Percentiles rank a stretch among this genome's conserved stretches.
phyloP scores from a whole-genome alignment of 2,797 vertebrate genomes.

The Erithacus rubecula region DNA sequence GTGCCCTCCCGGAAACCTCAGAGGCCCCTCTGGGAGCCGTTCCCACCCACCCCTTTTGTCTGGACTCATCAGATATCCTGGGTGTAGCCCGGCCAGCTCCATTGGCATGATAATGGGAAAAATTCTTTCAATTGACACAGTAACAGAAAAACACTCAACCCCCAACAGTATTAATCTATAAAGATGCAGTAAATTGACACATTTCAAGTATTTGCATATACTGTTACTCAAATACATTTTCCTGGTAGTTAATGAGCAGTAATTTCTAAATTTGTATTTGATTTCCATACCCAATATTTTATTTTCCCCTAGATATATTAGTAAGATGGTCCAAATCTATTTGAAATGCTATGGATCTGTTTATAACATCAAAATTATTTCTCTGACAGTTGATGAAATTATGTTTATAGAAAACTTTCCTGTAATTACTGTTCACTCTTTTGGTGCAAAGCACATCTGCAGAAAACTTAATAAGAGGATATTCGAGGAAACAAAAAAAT shows the following conservation, averaged over 20 bases:
- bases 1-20: no score
- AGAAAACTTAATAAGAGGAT: neutral
- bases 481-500: neutral
- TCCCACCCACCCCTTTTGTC: no score
- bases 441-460: neutral
- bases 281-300: neutral
- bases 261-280: neutral
- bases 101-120: no score
- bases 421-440: neutral
- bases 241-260: neutral
- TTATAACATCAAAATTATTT: neutral
- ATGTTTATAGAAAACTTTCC: neutral
- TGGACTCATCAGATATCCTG: no score
- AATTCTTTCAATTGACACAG: no score
- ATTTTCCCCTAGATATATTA: neutral
- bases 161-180: neutral
- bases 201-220: neutral
- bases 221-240: neutral
- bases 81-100: no score
- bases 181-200: neutral
- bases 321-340: neutral
- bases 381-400: neutral
- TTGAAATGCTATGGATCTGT: neutral
- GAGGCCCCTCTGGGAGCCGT: no score
- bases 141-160: no score